phyloP scores from a whole-genome alignment of 2,888 invertebrate species.

The Caenorhabditis sulstoni region DNA sequence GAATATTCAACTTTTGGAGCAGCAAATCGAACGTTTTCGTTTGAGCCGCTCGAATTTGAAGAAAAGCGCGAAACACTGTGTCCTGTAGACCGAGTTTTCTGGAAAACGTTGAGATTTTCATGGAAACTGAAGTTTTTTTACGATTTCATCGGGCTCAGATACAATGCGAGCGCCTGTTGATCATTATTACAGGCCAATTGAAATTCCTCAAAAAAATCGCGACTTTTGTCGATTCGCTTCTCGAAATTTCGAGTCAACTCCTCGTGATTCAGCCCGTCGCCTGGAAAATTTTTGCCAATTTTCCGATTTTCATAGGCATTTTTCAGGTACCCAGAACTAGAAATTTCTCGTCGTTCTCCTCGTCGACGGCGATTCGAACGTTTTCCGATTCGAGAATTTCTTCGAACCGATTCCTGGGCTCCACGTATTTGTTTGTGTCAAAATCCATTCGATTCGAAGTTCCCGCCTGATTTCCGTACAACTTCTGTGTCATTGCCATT shows the following conservation, averaged over 20 bases:
- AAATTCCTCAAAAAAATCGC: constrained; percentile 31
- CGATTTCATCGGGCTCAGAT: constrained; percentile 39
- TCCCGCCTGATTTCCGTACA: constrained; percentile 24
- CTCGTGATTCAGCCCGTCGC: constrained; percentile 33
- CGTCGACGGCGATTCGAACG: constrained; percentile 14
- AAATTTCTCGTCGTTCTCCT: constrained; percentile 5
- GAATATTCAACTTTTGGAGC: constrained; percentile 26
- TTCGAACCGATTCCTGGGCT: constrained; percentile 42
- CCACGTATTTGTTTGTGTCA: constrained; percentile 22
- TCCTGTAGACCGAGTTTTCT: constrained; percentile 47
- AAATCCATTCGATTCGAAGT: background rate
- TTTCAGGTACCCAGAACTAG: constrained; percentile 24
- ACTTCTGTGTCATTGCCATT: constrained; percentile 39
- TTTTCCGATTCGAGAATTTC: constrained; percentile 24
- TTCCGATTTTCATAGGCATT: background rate
- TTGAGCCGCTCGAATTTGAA: constrained; percentile 27
- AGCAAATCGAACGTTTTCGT: constrained; percentile 29
- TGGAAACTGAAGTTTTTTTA: background rate
- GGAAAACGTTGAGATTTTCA: too few species aligned
- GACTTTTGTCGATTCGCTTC: constrained; percentile 2
- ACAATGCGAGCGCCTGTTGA: constrained; percentile 6
- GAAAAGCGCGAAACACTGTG: constrained; percentile 45
- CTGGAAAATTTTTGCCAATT: background rate
- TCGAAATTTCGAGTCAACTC: constrained; percentile 31
- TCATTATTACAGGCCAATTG: constrained; percentile 12